Base-by-base conservation (phyloP, 2,797 vertebrate species). In the Poecilia wingei region DNA sequence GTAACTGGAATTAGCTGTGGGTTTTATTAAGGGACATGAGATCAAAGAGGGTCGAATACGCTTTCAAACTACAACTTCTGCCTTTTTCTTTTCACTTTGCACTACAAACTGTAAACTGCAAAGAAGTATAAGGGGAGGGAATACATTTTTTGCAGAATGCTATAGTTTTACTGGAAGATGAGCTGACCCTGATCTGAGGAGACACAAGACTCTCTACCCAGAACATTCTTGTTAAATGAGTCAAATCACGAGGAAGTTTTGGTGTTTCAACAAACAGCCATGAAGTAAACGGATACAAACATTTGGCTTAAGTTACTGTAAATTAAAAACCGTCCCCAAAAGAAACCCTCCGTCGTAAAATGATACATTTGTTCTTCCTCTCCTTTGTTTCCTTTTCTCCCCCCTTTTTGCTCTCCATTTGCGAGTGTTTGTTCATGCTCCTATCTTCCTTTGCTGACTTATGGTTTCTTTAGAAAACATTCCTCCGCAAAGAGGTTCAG, bases 381-480 rank as follows among this genome's bases (percentile, higher is more conserved):
- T 79, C 51, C 25, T 64, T 7, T 33, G 59, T 64, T 64, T 10
- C n/a, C 25, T 59, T 72, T 28, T 8, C 36, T 49, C 64, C 64
- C 14, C 31, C 64, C 20, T 68, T 22, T 68, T 68, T 68, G 36
- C 39, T 41, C 36, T 41, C 72, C 66, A 1, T 81, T 72, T 80
- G 46, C 69, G 68, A 80, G 43, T 74, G 73, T 45, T 16, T 75
- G 31, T 74, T 46, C 69, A 68, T 70, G 49, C 1, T 49, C 31
- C 46, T 73, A 41, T 20, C 73, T 46, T 28, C 28, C 28, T 75
- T 33, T 79, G 39, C 84, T 93, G 88, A 91, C 84, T 91, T 92
- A 91, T 81, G 86, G 87, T 87, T 91, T 78, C 92, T 89, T 90
- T 80, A 78, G 75, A 89, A 91, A 93, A 89, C 92, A 92, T 93